Base-by-base conservation (phyloP, 2,888 invertebrate genomes). In the Eumerus sabulonum region DNA sequence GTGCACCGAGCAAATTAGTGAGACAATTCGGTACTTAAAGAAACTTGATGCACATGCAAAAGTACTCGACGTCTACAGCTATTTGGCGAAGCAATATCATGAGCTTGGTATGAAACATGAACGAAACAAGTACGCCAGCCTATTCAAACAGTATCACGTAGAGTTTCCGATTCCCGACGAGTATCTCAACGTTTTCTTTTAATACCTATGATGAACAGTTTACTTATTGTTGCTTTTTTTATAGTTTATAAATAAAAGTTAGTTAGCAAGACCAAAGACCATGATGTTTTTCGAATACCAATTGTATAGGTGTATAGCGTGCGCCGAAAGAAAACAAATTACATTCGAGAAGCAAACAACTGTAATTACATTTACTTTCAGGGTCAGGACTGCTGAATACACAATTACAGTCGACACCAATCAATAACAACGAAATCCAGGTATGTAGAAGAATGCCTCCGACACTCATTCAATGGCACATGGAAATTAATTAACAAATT, bases 61-160 rank as follows among this genome's bases (percentile, higher is more conserved):
- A 83, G 91, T 95, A 1, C 92, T 95, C 85, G 95, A 94, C 82
- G 84, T 89, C 0, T 88, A 86, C 47, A 84, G 86, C 1, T 89
- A 86, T 51, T 76, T 89, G 91, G 93, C 94, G 0, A 91, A 93
- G 82, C 90, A 95, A 0, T 95, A 94, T 85, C 91, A 97, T 84
- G 93, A 94, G 82, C 90, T 96, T 1, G 93, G 94, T 1, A 91
- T 93, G 85, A 90, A 91, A 12, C 90, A 91, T 0, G 93, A 95
- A 83, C 91, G 96, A 76, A 96, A 97, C 87, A 94, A 93, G 84
- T 94, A 93, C 86, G 94, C 97, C 0, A 92, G 94, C 85, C 94
- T 95, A 89, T 96, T 94, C 85, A 91, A 94, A 76, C 92, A 94
- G 82, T 90, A 96, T 57, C 94, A 95, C 87, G 92, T 92, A 83